Evolutionary conservation across 2,113 vertebrate genomes (phyloP).

Genomic region (Microcebus jonahi): DNA sequence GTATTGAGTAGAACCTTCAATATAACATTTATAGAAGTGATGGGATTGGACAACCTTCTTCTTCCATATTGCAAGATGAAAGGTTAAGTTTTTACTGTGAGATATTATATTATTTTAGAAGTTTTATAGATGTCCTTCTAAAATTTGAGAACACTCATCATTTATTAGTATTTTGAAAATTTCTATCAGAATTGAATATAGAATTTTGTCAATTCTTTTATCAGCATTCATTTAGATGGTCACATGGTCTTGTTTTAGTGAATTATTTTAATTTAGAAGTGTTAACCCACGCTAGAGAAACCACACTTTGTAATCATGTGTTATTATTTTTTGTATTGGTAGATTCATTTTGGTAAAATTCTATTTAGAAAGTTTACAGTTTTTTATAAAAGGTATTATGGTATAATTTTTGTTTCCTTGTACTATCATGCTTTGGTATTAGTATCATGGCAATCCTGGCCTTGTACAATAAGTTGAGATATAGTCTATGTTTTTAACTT

Average conservation of each 20-base stretch:
- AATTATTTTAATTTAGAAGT: neutral
- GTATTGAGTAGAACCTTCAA: neutral
- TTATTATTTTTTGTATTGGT: neutral
- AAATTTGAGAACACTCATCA: neutral
- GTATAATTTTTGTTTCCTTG: neutral
- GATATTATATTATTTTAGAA: neutral
- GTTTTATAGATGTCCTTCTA: neutral
- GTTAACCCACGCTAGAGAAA: neutral
- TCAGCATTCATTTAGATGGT: neutral
- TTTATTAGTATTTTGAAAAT: neutral
- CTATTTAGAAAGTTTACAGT: neutral
- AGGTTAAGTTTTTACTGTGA: neutral
- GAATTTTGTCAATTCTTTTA: neutral
- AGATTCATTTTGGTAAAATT: neutral
- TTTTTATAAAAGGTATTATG: neutral
- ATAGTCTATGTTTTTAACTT: neutral
- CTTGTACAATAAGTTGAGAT: neutral
- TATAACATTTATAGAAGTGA: neutral
- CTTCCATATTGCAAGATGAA: neutral
- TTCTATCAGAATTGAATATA: neutral
- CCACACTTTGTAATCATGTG: neutral
- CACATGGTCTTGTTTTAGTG: neutral
- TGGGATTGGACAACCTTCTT: neutral
- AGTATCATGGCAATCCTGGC: neutral
- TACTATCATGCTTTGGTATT: neutral